Conservation (phyloP, 1,140 invertebrate genomes). For the Condylostylus longicornis region DNA sequence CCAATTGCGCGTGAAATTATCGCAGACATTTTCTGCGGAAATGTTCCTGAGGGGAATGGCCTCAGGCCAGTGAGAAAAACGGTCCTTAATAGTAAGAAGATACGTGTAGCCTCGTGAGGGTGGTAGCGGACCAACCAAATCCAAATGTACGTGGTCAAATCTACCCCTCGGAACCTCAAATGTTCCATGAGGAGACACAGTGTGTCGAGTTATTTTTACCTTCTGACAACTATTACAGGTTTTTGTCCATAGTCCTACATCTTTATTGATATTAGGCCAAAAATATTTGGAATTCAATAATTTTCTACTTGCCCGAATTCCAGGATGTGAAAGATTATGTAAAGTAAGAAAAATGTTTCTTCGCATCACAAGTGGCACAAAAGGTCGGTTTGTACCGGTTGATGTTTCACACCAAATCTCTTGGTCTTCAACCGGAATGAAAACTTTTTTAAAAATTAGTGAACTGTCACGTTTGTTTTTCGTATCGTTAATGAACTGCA, state of each 20-base stretch:
- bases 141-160: conserved; percentile 19
- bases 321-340: background rate
- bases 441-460: background rate
- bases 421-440: background rate
- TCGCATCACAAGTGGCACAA: background rate
- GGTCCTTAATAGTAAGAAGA: conserved; percentile 18
- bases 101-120: conserved; percentile 9
- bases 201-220: conserved; percentile 15
- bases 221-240: conserved; percentile 18
- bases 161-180: background rate
- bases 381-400: background rate
- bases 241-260: conserved; percentile 8
- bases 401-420: background rate
- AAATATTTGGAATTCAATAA: too few relatives aligned
- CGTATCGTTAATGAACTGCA: background rate
- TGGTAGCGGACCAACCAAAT: conserved; percentile 21
- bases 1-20: conserved; percentile 22
- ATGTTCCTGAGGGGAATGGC: conserved; percentile 21
- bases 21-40: conserved; percentile 9
- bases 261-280: conserved; percentile 14
- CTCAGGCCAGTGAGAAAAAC: conserved; percentile 28
- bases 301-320: background rate
- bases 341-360: background rate
- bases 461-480: background rate
- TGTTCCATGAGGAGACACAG: background rate